Evolutionary conservation across 2,888 invertebrate species (phyloP), one percentile per base, ranked within the genome.

Genomic region (Pseudeuparius sepicola): DNA sequence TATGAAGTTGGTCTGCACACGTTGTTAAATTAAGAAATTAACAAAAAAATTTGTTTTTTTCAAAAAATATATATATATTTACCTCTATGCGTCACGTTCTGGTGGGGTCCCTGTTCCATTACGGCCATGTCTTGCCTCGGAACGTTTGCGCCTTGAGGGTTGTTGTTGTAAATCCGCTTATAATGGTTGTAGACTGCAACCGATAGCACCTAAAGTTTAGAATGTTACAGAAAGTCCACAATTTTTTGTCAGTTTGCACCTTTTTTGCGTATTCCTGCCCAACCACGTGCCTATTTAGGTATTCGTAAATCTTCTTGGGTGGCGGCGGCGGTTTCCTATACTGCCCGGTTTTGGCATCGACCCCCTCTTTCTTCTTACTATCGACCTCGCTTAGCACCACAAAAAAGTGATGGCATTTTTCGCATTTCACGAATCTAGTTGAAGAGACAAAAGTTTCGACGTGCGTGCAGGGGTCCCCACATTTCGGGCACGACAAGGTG

Each of bases 161-260:
- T 71, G 65, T 96, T 96, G 63, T 96, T 92, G 63, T 87, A 88
- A 55, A 98, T 90, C 52, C 97, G 71, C 67, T 97, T 96, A 65
- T 97, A 98, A 61, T 98, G 98, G 66, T 97, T 96, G 67, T 98
- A 98, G 1, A 98, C 97, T 7, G 97, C 96, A 18, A 97, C 97
- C 1, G 96, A 83, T 20, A 98, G 68, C 23, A 96, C 94, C 63
- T 63, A 42, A 43, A 43, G 37, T 16, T 13, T 6, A 20, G 6
- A 7, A 20, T 20, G 6, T n/a, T 7, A 20, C 6, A 20, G 29
- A 17, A 30, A 23, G 14, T 11, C 4, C n/a, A n/a, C 20, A n/a
- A 7, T n/a, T 7, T 7, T 20, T 20, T 7, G 20, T n/a, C 6
- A 20, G 20, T n/a, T 20, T 20, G n/a, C n/a, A 63, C 64, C 66